Evolutionary conservation across 2,797 vertebrate genomes (phyloP).

Genomic region (Kryptopterus vitreolus): DNA sequence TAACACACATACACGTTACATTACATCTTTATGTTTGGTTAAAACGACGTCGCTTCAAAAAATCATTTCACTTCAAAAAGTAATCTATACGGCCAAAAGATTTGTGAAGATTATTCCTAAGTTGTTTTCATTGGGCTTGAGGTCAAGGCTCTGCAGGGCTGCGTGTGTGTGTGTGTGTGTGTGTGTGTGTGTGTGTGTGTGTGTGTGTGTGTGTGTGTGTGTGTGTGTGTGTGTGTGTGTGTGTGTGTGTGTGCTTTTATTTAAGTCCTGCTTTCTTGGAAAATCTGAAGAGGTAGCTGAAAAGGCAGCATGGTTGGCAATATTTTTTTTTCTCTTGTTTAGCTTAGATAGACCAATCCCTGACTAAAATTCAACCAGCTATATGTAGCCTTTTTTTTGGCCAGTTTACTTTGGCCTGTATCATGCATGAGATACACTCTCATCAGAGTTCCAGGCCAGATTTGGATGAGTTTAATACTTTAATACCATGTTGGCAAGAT

Average conservation of each 20-base stretch:
- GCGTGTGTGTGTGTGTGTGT: no score
- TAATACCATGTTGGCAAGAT: slow-evolving; percentile 6
- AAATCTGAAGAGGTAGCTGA: background rate
- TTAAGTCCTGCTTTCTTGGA: background rate
- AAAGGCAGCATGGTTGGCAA: background rate
- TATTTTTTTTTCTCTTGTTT: background rate
- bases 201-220: no score
- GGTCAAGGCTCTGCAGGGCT: no score
- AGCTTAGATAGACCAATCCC: background rate
- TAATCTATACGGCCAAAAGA: background rate
- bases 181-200: no score
- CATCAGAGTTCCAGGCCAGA: background rate
- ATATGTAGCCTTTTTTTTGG: background rate
- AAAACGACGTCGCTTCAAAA: background rate
- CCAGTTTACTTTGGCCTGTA: background rate
- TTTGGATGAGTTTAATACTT: background rate
- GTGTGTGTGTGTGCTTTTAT: no score
- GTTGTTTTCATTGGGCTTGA: no score
- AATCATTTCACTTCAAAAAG: background rate
- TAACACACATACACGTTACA: background rate
- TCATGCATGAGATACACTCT: background rate
- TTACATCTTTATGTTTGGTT: background rate
- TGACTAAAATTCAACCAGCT: background rate
- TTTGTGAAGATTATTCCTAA: background rate
- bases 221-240: no score